These are phyloP conservation scores for Cataglyphis cursor DNA, from an alignment of 2,888 invertebrate species.

Conservation along the genomic window DNA sequence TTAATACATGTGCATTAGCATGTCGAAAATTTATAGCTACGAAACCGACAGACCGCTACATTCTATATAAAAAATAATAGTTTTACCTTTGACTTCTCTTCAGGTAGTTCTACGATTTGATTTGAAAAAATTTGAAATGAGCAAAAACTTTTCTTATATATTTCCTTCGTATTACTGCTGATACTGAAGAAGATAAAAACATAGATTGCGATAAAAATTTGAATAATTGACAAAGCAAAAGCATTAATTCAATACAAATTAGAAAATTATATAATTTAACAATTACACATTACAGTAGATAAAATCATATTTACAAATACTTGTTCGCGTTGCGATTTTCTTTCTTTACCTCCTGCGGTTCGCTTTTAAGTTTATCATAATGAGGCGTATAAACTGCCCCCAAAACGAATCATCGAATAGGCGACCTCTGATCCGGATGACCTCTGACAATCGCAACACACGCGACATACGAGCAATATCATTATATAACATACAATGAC, in stretches of 20 bases:
- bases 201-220: not conserved
- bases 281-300: not conserved
- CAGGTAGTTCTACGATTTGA: not conserved
- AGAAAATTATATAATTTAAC: not conserved
- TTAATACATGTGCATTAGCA: conserved; percentile 1
- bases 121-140: not conserved
- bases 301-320: not conserved
- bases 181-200: not conserved
- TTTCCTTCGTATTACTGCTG: not conserved
- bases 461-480: conserved; percentile 78
- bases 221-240: not conserved
- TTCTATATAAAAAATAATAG: not conserved
- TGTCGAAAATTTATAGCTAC: not conserved
- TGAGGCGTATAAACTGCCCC: conserved; percentile 74
- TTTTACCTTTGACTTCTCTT: conserved; percentile 2
- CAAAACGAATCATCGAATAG: conserved; percentile 67
- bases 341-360: conserved; percentile 24
- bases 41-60: not conserved
- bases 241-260: not conserved
- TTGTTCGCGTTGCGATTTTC: not conserved
- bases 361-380: conserved; percentile 77
- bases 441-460: conserved; percentile 76
- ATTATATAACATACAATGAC: conserved; percentile 81
- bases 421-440: conserved; percentile 78
- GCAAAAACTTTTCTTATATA: not conserved